Base-by-base conservation (phyloP, 2,888 invertebrate species). In the Bursaphelenchus okinawaensis region DNA sequence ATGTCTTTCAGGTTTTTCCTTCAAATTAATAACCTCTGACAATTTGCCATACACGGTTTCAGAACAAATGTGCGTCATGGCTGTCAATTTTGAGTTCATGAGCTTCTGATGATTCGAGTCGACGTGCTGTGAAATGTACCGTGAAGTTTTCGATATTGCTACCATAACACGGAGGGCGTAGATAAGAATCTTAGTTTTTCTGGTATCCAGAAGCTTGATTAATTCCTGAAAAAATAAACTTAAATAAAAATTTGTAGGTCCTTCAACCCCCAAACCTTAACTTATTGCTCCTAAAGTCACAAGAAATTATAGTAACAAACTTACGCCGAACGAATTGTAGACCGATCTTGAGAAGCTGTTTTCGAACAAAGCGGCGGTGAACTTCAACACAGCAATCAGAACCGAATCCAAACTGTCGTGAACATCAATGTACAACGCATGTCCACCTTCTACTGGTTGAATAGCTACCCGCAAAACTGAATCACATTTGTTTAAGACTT, bases 321-420 rank as follows among this genome's bases (percentile, higher is more conserved):
- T 52, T 29, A 76, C 76, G 52, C 75, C 77, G 24, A 72, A 70
- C n/a, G 75, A 75, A 16, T 71, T 62, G 68, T 79, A 79, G 6
- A 77, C 65, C 1, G 78, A 69, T 24, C 80, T 62, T 0, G 77
- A 75, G n/a, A 76, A 77, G 1, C 76, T 77, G 68, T 76, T 77
- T 55, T 80, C 80, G 69, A 77, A 80, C 0, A 80, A 66, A 4
- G 75, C 68, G 7, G 73, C 69, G 20, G 79, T 77, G 68, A 80
- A 80, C 1, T 73, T 65, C 28, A 80, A 66, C 7, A 79, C 65
- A 7, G 69, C 58, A 26, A 69, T 56, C 7, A 69, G 58, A 22
- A 55, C 58, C 1, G 28, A n/a, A 27, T 70, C 65, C 8, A 59
- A 23, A 16, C 56, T 20, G 7, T 61, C 62, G 28, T 54, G 19